A percentile compares a stretch with the other conserved stretches of the same genome.
phyloP scores from a whole-genome alignment of 2,113 vertebrate species.

The Leptosomus discolor region DNA sequence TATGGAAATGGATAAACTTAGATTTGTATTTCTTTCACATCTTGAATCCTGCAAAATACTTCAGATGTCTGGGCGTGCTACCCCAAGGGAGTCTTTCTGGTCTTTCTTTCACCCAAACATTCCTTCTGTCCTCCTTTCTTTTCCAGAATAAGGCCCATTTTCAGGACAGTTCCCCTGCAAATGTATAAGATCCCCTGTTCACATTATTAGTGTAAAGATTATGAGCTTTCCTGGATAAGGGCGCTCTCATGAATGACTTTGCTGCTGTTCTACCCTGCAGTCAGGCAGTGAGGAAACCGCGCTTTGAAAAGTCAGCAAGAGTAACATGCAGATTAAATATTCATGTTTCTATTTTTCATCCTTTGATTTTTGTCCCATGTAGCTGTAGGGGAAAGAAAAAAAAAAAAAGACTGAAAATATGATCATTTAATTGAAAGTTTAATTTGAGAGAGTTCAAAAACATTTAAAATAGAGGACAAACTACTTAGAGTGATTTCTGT shows the following conservation, averaged over 20 bases:
- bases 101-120: not conserved
- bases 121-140: not conserved
- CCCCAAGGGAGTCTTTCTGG: not conserved
- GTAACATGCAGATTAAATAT: not conserved
- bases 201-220: not conserved
- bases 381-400: accelerated
- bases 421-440: not conserved
- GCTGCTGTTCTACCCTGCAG: not conserved
- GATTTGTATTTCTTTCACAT: not conserved
- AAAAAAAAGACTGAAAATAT: not conserved
- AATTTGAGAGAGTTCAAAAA: constrained; percentile 1
- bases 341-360: not conserved
- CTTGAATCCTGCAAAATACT: not conserved
- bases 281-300: not conserved
- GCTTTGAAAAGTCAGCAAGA: not conserved
- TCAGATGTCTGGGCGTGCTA: not conserved
- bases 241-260: not conserved
- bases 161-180: not conserved
- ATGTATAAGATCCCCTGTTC: no score
- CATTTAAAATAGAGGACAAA: not conserved
- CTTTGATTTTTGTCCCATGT: constrained; percentile 3
- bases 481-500: not conserved
- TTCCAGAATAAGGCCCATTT: not conserved
- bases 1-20: not conserved
- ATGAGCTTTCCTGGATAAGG: not conserved